Evolutionary conservation across 2,888 invertebrate genomes (phyloP).

Genomic region (Myopa tessellatipennis): DNA sequence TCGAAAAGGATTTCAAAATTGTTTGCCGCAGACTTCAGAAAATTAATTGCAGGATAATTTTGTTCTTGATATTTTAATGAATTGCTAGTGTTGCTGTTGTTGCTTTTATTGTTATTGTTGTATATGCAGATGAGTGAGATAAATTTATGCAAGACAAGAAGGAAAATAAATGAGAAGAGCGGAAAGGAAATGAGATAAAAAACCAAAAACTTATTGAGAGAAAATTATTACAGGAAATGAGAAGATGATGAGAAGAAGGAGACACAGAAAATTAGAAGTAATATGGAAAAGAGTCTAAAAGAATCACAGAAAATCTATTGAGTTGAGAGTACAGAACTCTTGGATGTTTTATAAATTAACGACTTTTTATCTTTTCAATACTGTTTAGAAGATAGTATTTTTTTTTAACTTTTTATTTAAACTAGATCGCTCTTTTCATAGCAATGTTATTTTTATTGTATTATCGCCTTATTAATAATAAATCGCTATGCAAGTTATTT

Average conservation of each 20-base stretch:
- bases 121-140: not conserved
- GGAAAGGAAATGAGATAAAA: too few relatives aligned
- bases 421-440: too few relatives aligned
- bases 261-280: not conserved
- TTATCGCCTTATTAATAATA: too few relatives aligned
- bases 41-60: constrained; percentile 6
- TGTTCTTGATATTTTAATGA: not conserved
- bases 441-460: too few relatives aligned
- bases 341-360: too few relatives aligned
- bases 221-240: not conserved
- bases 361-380: too few relatives aligned
- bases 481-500: too few relatives aligned
- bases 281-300: not conserved
- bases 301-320: too few relatives aligned
- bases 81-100: not conserved
- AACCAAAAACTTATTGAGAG: not conserved
- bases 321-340: too few relatives aligned
- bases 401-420: too few relatives aligned
- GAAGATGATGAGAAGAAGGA: not conserved
- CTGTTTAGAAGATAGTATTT: too few relatives aligned
- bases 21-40: not conserved
- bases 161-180: too few relatives aligned
- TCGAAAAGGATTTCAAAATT: not conserved
- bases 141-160: not conserved
- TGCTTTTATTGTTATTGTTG: not conserved